Conservation (phyloP, 2,888 invertebrate genomes). For the Drymonia ruficornis region DNA sequence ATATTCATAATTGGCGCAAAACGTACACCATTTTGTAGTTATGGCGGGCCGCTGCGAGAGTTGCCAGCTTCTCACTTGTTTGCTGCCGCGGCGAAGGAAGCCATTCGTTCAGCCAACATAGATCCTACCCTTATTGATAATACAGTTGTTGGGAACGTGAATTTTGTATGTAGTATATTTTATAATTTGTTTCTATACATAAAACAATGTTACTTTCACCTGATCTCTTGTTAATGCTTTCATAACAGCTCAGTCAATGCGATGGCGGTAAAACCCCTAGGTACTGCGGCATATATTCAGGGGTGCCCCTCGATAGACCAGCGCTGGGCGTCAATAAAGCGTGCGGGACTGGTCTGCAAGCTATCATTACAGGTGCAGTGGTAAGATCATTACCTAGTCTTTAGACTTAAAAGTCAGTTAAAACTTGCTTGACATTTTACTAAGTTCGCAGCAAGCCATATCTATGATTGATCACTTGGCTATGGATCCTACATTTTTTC, state of each 20-base stretch:
- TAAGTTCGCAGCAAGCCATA: too few species aligned
- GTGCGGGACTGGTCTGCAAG: conserved; percentile 98
- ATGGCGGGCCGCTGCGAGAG: conserved; percentile 68
- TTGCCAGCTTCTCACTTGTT: conserved; percentile 67
- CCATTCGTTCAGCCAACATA: conserved; percentile 57
- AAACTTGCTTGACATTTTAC: too few species aligned
- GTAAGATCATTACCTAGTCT: conserved; percentile 74
- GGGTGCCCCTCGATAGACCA: conserved; percentile 93
- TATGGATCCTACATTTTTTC: not conserved
- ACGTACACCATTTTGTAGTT: conserved; percentile 73
- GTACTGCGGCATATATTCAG: conserved; percentile 92
- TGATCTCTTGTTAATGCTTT: not conserved
- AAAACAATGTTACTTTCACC: too few species aligned
- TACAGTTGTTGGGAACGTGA: conserved; percentile 69
- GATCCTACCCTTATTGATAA: conserved; percentile 59
- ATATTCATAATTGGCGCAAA: conserved; percentile 73
- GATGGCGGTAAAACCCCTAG: conserved; percentile 95
- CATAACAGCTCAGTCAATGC: conserved; percentile 87
- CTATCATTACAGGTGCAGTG: conserved; percentile 94
- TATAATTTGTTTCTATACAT: conserved; percentile 54
- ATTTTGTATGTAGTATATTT: conserved; percentile 60
- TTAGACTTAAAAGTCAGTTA: too few species aligned
- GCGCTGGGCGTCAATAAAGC: conserved; percentile 95
- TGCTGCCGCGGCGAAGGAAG: conserved; percentile 70
- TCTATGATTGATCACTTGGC: too few species aligned